These are phyloP conservation scores for Orestias chungarensis DNA, from an alignment of 2,797 vertebrate genomes.

Conservation along the genomic window DNA sequence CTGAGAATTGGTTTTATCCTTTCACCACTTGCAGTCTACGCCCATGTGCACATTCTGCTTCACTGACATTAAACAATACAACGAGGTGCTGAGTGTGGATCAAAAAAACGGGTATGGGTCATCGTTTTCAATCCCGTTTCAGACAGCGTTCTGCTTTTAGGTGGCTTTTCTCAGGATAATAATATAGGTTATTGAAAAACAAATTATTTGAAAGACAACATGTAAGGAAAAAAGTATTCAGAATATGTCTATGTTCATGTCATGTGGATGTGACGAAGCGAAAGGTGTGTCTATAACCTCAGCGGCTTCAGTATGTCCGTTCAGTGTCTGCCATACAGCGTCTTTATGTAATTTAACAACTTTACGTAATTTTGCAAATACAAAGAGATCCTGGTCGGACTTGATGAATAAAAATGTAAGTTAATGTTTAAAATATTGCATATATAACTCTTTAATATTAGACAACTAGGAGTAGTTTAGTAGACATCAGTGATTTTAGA, in stretches of 20 bases:
- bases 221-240: slow-evolving; percentile 3
- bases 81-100: background rate
- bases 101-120: background rate
- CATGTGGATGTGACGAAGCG: background rate
- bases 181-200: background rate
- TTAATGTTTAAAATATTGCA: background rate
- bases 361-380: no score
- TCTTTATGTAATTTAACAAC: no score
- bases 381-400: background rate
- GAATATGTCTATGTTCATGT: background rate
- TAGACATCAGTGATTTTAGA: background rate
- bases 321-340: no score
- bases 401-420: background rate
- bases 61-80: slow-evolving; percentile 2
- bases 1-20: slow-evolving; percentile 50
- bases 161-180: background rate
- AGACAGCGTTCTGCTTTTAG: background rate
- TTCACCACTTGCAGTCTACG: slow-evolving; percentile 44
- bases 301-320: background rate
- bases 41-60: background rate
- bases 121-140: background rate
- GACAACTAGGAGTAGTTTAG: background rate
- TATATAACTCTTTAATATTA: background rate
- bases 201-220: background rate
- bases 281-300: background rate